Percentiles rank a stretch among this genome's conserved stretches.
Conservation (phyloP, 92 coral and sea anemone species). For the Scolanthus callimorphus region DNA sequence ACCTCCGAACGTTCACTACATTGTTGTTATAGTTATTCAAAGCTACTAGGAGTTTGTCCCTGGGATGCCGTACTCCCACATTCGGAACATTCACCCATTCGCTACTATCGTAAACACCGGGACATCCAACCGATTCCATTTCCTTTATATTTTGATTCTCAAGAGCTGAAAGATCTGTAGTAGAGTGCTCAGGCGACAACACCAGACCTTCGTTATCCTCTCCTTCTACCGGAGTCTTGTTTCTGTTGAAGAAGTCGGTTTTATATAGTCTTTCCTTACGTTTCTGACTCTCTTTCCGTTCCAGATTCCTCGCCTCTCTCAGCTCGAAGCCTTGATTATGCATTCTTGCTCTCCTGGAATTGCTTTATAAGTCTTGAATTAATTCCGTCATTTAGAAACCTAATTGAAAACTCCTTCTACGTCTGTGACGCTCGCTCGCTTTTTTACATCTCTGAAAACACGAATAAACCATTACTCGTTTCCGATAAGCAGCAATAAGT, state of each 20-base stretch:
- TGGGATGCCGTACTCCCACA: conserved; percentile 43
- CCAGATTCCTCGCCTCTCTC: background rate
- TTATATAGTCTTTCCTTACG: background rate
- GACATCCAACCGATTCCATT: background rate
- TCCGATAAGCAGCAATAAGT: too few species aligned
- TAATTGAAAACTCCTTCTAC: too few species aligned
- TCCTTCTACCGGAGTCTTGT: background rate
- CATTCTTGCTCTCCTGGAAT: conserved; percentile 4
- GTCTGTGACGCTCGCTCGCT: too few species aligned
- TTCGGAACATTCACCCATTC: conserved; percentile 25
- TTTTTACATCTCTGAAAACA: too few species aligned
- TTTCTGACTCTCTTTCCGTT: background rate
- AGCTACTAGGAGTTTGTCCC: conserved; percentile 26
- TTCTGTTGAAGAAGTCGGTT: background rate
- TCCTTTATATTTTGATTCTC: background rate
- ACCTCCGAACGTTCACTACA: conserved; percentile 41
- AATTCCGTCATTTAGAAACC: too few species aligned
- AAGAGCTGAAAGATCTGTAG: conserved; percentile 2
- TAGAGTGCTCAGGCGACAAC: conserved; percentile 6
- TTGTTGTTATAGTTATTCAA: conserved; percentile 50
- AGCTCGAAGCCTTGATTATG: conserved; percentile 7
- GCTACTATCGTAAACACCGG: conserved; percentile 5
- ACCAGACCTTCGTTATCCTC: conserved; percentile 22
- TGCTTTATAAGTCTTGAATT: too few species aligned
- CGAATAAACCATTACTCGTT: too few species aligned